These are phyloP conservation scores for Agrochola litura DNA, from an alignment of 2,888 invertebrate genomes.

Conservation along the genomic window DNA sequence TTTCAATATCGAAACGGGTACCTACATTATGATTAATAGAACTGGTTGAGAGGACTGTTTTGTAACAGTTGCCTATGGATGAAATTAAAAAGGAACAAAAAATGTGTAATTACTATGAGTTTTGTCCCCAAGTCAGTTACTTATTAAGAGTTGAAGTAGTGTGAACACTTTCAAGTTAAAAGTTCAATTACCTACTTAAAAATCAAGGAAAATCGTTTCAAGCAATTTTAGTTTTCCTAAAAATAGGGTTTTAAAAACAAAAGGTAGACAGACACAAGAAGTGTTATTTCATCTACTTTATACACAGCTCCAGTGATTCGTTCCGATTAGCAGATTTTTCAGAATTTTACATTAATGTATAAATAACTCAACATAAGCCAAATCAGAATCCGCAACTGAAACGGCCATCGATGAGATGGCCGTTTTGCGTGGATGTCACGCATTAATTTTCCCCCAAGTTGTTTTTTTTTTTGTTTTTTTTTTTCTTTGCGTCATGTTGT, in stretches of 20 bases:
- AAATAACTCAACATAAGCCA: no score
- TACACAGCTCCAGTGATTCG: not conserved
- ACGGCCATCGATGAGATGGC: no score
- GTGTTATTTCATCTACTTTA: not conserved
- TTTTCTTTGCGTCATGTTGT: not conserved
- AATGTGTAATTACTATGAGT: not conserved
- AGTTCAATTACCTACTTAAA: not conserved
- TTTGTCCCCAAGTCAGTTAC: not conserved
- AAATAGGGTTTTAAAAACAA: not conserved
- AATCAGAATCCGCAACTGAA: not conserved
- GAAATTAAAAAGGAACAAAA: slow-evolving; percentile 3
- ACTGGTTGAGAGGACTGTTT: slow-evolving; percentile 9
- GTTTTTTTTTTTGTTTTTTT: not conserved
- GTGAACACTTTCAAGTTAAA: not conserved
- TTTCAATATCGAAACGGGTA: slow-evolving; percentile 27
- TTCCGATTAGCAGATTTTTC: not conserved
- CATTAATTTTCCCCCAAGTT: not conserved
- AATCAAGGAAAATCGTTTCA: not conserved
- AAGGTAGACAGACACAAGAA: not conserved
- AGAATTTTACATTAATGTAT: not conserved
- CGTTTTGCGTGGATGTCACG: not conserved
- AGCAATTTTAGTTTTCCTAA: not conserved
- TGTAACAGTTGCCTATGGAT: slow-evolving; percentile 3
- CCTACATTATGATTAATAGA: slow-evolving; percentile 33
- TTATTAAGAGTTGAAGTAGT: not conserved